phyloP scores from a whole-genome alignment of 2,797 vertebrate species.

The Podargus strigoides region DNA sequence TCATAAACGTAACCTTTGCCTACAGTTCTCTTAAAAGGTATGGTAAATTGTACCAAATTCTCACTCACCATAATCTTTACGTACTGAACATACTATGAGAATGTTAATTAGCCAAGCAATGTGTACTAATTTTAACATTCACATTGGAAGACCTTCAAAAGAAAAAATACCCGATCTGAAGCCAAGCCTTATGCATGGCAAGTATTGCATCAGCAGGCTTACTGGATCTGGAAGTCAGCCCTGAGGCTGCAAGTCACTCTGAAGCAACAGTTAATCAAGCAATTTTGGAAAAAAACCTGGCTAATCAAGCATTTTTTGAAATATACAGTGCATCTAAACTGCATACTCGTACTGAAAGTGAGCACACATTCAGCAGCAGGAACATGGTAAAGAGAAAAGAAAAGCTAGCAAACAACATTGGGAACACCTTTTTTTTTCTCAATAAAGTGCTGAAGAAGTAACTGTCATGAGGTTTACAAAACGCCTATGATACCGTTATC shows the following conservation, averaged over 20 bases:
- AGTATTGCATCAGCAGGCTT: not conserved
- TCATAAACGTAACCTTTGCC: not conserved
- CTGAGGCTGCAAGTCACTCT: not conserved
- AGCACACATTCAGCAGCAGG: not conserved
- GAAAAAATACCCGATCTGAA: not conserved
- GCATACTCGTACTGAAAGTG: not conserved
- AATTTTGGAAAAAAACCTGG: not conserved
- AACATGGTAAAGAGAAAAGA: not conserved
- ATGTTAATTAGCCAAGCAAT: not conserved
- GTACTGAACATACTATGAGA: not conserved
- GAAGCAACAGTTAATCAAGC: not conserved
- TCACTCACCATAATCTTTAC: not conserved
- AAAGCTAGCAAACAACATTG: not conserved
- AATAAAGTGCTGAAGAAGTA: not conserved
- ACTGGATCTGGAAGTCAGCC: not conserved
- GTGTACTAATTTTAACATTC: not conserved
- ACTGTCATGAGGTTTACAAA: not conserved
- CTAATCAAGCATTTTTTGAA: not conserved
- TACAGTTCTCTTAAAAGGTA: not conserved
- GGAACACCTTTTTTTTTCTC: not conserved
- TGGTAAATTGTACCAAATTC: not conserved
- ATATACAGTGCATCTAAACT: not conserved
- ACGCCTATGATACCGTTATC: rapidly evolving
- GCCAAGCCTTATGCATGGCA: not conserved
- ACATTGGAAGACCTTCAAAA: not conserved